Percentiles rank a stretch among this genome's conserved stretches.
Evolutionary conservation across 2,113 vertebrate species (phyloP).

Genomic region (Motacilla alba): DNA sequence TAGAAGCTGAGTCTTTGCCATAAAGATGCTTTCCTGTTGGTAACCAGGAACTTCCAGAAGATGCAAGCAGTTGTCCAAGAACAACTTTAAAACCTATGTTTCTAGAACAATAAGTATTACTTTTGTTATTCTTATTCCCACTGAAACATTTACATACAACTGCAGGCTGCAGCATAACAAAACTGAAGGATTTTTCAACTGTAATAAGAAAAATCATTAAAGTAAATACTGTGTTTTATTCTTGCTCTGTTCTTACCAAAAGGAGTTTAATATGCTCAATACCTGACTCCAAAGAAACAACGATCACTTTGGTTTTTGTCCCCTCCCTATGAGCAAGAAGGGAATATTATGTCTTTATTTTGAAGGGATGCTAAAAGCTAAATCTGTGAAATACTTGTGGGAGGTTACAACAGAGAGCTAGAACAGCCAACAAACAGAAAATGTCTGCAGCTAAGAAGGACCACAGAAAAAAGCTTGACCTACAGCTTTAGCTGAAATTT

Average conservation of each 20-base stretch:
- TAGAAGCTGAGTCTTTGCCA: not conserved
- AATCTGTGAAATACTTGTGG: not conserved
- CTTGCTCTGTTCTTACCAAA: not conserved
- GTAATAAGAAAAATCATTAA: not conserved
- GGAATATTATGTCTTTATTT: not conserved
- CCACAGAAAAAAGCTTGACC: not conserved
- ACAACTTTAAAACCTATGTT: not conserved
- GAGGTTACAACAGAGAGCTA: not conserved
- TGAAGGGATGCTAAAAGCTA: not conserved
- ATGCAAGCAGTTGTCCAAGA: not conserved
- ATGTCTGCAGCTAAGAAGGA: not conserved
- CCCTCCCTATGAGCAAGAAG: not conserved
- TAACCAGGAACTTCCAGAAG: conserved; percentile 11
- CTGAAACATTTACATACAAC: conserved; percentile 23
- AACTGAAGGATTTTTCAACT: conserved; percentile 12
- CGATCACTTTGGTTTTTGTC: not conserved
- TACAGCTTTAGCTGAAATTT: not conserved
- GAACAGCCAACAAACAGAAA: not conserved
- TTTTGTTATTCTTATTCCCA: conserved; percentile 12
- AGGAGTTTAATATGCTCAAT: not conserved
- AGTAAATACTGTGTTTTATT: not conserved
- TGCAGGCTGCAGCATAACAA: conserved; percentile 6
- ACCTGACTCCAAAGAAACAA: not conserved
- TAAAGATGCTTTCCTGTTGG: not conserved
- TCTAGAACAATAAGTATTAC: conserved; percentile 7